These are phyloP conservation scores for Cryptus armator DNA, from an alignment of 2,888 invertebrate genomes.

Conservation along the genomic window DNA sequence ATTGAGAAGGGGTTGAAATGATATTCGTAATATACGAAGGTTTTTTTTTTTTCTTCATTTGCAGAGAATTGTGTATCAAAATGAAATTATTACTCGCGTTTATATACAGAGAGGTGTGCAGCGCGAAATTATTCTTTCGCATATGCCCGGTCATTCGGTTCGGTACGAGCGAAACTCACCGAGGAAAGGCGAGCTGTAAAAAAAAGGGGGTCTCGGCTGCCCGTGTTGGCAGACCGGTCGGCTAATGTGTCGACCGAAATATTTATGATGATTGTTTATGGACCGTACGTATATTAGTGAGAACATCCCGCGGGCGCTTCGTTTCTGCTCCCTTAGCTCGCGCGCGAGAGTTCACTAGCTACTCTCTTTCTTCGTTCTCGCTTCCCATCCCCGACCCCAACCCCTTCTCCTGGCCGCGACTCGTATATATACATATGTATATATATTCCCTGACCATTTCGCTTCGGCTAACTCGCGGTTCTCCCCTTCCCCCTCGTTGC, in stretches of 20 bases:
- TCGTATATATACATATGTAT: no score
- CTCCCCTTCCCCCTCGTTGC: constrained; percentile 2
- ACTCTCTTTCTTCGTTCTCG: constrained; percentile 65
- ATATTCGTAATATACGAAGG: background rate
- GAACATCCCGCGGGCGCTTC: constrained; percentile 70
- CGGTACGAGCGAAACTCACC: constrained; percentile 66
- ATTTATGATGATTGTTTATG: constrained; percentile 85
- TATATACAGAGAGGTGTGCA: background rate
- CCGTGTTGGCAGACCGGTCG: constrained; percentile 80
- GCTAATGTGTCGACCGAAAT: constrained; percentile 84
- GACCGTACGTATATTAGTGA: constrained; percentile 83
- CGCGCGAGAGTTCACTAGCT: constrained; percentile 45
- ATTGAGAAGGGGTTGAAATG: background rate
- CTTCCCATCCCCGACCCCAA: constrained; percentile 23
- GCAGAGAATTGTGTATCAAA: constrained; percentile 14
- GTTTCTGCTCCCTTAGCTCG: constrained; percentile 72
- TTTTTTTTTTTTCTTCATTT: constrained; percentile 1
- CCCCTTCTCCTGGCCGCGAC: no score
- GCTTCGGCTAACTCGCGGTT: constrained; percentile 52
- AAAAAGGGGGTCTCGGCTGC: constrained; percentile 61
- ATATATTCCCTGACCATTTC: constrained; percentile 51
- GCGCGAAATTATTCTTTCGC: constrained; percentile 42
- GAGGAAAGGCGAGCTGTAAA: constrained; percentile 43
- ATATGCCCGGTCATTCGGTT: background rate
- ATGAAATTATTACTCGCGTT: constrained; percentile 37